Base-by-base conservation (phyloP, 2,888 invertebrate species). In the Gymnoscelis rufifasciata region DNA sequence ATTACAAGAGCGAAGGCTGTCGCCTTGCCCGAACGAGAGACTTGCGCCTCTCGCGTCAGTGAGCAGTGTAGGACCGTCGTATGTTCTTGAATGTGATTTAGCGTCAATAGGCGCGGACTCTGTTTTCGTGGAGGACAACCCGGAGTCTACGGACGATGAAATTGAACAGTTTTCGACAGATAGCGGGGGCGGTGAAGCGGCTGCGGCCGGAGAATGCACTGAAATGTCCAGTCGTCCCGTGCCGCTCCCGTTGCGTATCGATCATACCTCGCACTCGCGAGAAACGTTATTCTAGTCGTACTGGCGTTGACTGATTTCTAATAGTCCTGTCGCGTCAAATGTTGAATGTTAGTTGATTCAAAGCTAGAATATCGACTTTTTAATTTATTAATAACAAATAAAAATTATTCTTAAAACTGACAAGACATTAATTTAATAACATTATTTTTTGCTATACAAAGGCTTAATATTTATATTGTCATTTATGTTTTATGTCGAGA, bases 131-230 rank as follows among this genome's bases (percentile, higher is more conserved):
- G 93, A 93, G 68, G 91, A 91, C 63, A 92, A 92, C 56, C 90
- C 81, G 43, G 90, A 92, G 59, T 94, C 95, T 62, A 95, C 95
- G 10, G 95, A 95, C 70, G 94, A 95, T 66, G 95, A 95, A 67
- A 92, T 95, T 62, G 94, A 94, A 66, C 94, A 94, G 64, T 93
- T 95, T 70, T 94, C 94, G 49, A 95, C 95, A 28, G 95, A 95
- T 69, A 95, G 94, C 66, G 94, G 94, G 57, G 91, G 92, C 47
- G 87, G 78, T 38, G 83, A 82, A 13, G 75, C 75, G 39, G 75
- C 78, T 27, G 72, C 71, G 29, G 66, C 65, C 10, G 72, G 73
- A 29, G 84, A 84, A 47, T 69, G 81, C 59, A 86, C 89, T 40
- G 87, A 86, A 66, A 74, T 88, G 19, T 69, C 83, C 10, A 83